Conservation (phyloP, 2,113 vertebrate genomes). For the Eubucco bourcierii region DNA sequence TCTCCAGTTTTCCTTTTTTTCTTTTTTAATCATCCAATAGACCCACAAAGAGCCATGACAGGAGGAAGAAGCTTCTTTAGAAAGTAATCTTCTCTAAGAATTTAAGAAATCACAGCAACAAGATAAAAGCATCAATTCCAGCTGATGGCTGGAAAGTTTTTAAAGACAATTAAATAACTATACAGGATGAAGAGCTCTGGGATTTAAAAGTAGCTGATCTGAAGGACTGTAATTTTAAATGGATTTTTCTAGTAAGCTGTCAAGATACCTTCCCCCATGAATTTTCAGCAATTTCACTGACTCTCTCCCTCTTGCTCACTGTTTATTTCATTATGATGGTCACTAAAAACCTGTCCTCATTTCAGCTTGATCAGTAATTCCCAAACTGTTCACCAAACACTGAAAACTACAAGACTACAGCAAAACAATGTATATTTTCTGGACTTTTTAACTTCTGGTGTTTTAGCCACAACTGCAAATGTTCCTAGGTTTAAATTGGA, state of each 20-base stretch:
- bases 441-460: not conserved
- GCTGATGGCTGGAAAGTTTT: not conserved
- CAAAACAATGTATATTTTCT: not conserved
- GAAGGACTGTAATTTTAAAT: conserved; percentile 5
- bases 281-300: not conserved
- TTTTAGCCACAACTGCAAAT: not conserved
- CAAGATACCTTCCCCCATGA: not conserved
- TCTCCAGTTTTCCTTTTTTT: not conserved
- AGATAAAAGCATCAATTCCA: not conserved
- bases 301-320: not conserved
- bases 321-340: not conserved
- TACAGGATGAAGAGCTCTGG: not conserved
- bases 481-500: not conserved
- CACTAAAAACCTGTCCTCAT: not conserved
- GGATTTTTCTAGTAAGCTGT: conserved; percentile 33
- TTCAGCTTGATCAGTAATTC: not conserved
- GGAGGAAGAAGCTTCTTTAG: not conserved
- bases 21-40: not conserved
- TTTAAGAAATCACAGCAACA: not conserved
- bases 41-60: not conserved
- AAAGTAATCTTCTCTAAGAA: not conserved
- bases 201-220: not conserved
- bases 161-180: not conserved
- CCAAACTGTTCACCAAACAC: not conserved
- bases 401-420: not conserved